Evolutionary conservation across 2,113 vertebrate genomes (phyloP), one percentile per base, ranked within the genome.

Genomic region (Melanotaenia duboulayi): DNA sequence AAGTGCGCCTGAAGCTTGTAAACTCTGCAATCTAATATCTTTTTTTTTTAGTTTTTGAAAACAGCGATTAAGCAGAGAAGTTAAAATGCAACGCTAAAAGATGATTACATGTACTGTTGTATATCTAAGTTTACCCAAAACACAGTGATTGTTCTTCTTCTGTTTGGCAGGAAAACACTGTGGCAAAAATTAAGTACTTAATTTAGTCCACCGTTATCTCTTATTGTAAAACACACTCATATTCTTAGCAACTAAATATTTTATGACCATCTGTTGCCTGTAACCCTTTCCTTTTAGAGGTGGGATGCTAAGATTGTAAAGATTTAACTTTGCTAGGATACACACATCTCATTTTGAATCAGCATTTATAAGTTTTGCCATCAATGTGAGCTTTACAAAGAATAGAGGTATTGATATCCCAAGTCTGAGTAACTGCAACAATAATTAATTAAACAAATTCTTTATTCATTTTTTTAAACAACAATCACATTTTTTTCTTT

Each of bases 1-100:
- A 59, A 66, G 73, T 50, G 28, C 51, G 35, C 65, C 66, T n/a
- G 44, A 68, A 25, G 40, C 40, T 37, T 69, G 40, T 71, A 46
- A 65, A 62, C 22, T 56, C 37, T 20, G 49, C 59, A 58, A 37
- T 28, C 42, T 52, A 3, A 35, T 35, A 20, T 25, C 19, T 35
- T 70, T 28, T 50, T 28, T 50, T 24, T 44, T 28, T 1, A 48
- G 64, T 20, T 28, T 55, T 68, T 55, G 22, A 17, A 40, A 74
- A 71, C 35, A 6, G 7, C 7, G 1, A n/a, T 20, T 58, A 20
- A 66, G 54, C 0, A 19, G 11, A 28, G 39, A 9, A 65, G 22
- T 35, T 61, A 16, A 16, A 22, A 56, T 62, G 11, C 10, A 46
- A 13, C 10, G 9, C 9, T 12, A 52, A 44, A n/a, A 10, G 12